Evolutionary conservation across 2,113 vertebrate genomes (phyloP), one percentile per base, ranked within the genome.

Genomic region (Corvus moneduloides): DNA sequence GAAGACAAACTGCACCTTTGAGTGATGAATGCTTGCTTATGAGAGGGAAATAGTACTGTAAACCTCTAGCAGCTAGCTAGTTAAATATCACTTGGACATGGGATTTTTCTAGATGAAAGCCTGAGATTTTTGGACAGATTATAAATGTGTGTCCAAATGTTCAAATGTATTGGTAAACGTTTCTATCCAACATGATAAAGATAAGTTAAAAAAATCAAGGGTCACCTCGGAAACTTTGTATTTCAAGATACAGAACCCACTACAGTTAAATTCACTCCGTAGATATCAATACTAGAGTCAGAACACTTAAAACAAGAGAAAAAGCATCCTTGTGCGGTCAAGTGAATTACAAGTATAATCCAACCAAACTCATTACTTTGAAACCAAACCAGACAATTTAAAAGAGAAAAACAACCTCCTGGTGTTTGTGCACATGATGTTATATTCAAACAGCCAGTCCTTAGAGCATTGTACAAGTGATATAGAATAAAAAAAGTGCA

Each of bases 1-100:
- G 72, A 95, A 97, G 90, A 89, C 49, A 93, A 96, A 72, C 67
- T 72, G 23, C 52, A 88, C 85, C 55, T 96, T 48, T 84, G 83
- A 51, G 66, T 89, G 78, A 89, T 88, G 93, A 94, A 95, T 46
- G 22, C 41, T 95, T 84, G 58, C 56, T 94, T 94, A 69, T 87
- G 84, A 90, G 41, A 84, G 59, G 55, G 52, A 93, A 92, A 87
- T 58, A 64, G 75, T 41, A 21, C 26, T 41, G 33, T 81, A 90
- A 95, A 69, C 58, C 44, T 86, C 61, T 55, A 68, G 75, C 43
- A 67, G 68, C 33, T 63, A 55, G 5, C 6, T 6, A 6, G 28
- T 61, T 59, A 87, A 44, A 48, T 87, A 89, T 82, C 55, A 86
- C 66, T 87, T 37, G 24, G 16, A 39, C n/a, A 82, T 86, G 32